These are phyloP conservation scores for Euproctis similis DNA, from an alignment of 2,888 invertebrate species.

Conservation along the genomic window DNA sequence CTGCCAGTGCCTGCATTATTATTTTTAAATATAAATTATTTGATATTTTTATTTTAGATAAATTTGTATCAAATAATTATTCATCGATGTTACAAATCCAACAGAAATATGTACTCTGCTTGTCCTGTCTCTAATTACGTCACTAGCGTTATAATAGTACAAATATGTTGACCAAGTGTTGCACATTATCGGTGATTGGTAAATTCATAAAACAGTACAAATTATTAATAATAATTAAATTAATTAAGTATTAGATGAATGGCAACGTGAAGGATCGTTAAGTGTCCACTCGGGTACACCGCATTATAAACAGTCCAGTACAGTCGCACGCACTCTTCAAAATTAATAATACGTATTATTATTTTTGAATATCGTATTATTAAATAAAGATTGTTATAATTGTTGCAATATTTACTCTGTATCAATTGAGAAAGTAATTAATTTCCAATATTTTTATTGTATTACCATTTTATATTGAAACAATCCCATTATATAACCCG, in stretches of 20 bases:
- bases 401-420: conserved; percentile 17
- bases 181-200: conserved; percentile 57
- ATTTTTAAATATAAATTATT: too few species aligned
- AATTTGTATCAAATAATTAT: not conserved
- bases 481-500: too few species aligned
- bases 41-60: too few species aligned
- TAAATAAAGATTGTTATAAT: conserved; percentile 12
- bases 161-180: conserved; percentile 51
- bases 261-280: conserved; percentile 37
- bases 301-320: conserved; percentile 44
- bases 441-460: too few species aligned
- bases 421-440: not conserved
- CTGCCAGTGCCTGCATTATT: too few species aligned
- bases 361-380: conserved; percentile 13
- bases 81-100: too few species aligned
- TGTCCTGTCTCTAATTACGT: conserved; percentile 12
- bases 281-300: conserved; percentile 61
- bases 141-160: conserved; percentile 44
- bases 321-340: conserved; percentile 55
- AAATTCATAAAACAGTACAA: conserved; percentile 64
- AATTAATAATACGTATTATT: conserved; percentile 15
- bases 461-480: too few species aligned
- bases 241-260: conserved; percentile 57
- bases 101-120: too few species aligned
- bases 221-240: too few species aligned